A percentile compares a stretch with the other conserved stretches of the same genome.
These are phyloP conservation scores for Brachylomia viminalis DNA, from an alignment of 2,888 invertebrate species.

Conservation along the genomic window DNA sequence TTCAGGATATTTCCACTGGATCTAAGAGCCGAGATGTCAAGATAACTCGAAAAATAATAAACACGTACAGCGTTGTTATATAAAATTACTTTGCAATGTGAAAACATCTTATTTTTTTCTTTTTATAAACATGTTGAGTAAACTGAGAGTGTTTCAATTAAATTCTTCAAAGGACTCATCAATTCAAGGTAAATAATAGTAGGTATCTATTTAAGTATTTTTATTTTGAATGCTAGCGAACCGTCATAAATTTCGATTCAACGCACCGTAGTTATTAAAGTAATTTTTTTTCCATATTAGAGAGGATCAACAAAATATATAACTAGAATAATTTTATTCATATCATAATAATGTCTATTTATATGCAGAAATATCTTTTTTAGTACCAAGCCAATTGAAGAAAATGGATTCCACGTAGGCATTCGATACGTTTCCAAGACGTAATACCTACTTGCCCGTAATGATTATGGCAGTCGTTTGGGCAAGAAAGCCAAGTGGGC, in stretches of 20 bases:
- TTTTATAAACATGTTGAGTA: slow-evolving; percentile 11
- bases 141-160: slow-evolving; percentile 44
- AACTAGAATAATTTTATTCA: slow-evolving; percentile 57
- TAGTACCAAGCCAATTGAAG: slow-evolving; percentile 65
- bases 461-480: slow-evolving; percentile 83
- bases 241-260: slow-evolving; percentile 13
- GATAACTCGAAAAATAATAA: slow-evolving; percentile 61
- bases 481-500: slow-evolving; percentile 81
- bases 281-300: slow-evolving; percentile 23
- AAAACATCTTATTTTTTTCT: slow-evolving; percentile 22
- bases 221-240: slow-evolving; percentile 24
- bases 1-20: slow-evolving; percentile 67
- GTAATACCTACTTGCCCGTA: slow-evolving; percentile 76
- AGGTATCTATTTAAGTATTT: neutral
- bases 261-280: slow-evolving; percentile 14
- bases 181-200: slow-evolving; percentile 23
- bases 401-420: slow-evolving; percentile 74
- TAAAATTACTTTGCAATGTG: slow-evolving; percentile 47
- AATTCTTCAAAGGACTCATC: slow-evolving; percentile 31
- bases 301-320: slow-evolving; percentile 25
- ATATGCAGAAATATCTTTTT: slow-evolving; percentile 64
- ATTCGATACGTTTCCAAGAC: slow-evolving; percentile 61
- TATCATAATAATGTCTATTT: slow-evolving; percentile 48
- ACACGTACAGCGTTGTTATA: slow-evolving; percentile 29
- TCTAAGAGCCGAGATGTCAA: slow-evolving; percentile 51